Evolutionary conservation across 2,113 vertebrate species (phyloP).

Genomic region (Vombatus ursinus): DNA sequence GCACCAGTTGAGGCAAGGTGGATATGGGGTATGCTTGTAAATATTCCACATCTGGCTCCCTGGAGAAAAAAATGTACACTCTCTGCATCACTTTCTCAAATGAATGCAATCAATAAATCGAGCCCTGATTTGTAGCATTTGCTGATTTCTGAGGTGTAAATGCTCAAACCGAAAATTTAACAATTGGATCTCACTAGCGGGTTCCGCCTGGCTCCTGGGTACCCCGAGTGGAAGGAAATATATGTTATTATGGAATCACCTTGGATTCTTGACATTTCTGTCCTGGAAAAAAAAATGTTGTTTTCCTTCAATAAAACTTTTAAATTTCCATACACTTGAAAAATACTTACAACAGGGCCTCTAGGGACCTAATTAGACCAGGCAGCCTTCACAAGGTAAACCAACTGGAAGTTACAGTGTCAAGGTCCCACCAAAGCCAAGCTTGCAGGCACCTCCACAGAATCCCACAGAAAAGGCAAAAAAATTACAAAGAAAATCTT

Average conservation of each 20-base stretch:
- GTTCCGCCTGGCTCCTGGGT: neutral
- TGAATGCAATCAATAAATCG: neutral
- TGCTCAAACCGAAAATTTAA: neutral
- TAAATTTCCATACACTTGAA: neutral
- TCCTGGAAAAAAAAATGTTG: neutral
- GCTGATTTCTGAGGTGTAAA: neutral
- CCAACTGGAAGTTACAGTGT: neutral
- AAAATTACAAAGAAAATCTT: conserved; percentile 21
- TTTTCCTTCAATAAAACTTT: neutral
- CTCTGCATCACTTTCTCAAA: neutral
- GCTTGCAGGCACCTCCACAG: neutral
- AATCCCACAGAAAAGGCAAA: neutral
- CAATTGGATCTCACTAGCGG: neutral
- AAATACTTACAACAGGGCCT: neutral
- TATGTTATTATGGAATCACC: neutral
- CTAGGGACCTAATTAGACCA: neutral
- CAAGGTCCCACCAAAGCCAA: neutral
- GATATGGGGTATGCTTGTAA: neutral
- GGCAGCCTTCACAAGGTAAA: conserved; percentile 26
- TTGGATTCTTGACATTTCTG: neutral
- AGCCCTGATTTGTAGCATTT: neutral
- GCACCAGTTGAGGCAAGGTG: neutral
- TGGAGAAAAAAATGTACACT: neutral
- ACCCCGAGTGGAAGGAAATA: neutral
- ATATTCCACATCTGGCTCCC: neutral